These are phyloP conservation scores for Drosophila sucinea DNA, from an alignment of 1,140 invertebrate species.

Conservation along the genomic window DNA sequence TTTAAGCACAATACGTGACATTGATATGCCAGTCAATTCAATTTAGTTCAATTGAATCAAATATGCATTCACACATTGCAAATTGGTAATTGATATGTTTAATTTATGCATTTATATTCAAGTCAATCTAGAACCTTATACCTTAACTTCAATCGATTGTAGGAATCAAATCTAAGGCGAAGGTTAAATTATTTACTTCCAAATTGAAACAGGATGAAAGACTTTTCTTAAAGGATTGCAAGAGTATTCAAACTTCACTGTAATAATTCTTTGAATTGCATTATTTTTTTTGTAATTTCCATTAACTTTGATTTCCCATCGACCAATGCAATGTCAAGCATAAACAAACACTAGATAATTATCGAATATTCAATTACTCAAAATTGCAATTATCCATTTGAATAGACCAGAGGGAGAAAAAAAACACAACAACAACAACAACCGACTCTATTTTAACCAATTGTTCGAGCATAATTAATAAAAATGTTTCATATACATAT, in stretches of 20 bases:
- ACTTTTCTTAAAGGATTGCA: too few relatives aligned
- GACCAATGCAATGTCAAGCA: slow-evolving; percentile 14
- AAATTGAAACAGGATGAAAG: too few relatives aligned
- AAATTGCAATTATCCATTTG: slow-evolving; percentile 52
- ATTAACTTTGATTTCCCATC: slow-evolving; percentile 33
- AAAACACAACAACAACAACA: not conserved
- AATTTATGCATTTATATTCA: not conserved
- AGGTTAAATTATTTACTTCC: too few relatives aligned
- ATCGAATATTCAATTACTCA: slow-evolving; percentile 66
- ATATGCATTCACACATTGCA: not conserved
- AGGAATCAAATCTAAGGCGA: too few relatives aligned
- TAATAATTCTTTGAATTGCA: not conserved
- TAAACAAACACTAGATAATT: slow-evolving; percentile 58
- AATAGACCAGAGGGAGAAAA: slow-evolving; percentile 36
- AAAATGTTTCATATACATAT: slow-evolving; percentile 30
- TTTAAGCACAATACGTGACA: not conserved
- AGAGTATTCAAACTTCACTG: not conserved
- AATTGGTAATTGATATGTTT: not conserved
- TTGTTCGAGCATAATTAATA: slow-evolving; percentile 48
- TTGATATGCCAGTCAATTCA: not conserved
- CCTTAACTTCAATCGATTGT: too few relatives aligned
- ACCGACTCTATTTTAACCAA: slow-evolving; percentile 32
- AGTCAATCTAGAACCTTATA: too few relatives aligned
- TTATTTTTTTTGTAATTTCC: not conserved
- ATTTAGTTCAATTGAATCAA: not conserved